Evolutionary conservation across 2,888 invertebrate species (phyloP).

Genomic region (Euphydryas editha): DNA sequence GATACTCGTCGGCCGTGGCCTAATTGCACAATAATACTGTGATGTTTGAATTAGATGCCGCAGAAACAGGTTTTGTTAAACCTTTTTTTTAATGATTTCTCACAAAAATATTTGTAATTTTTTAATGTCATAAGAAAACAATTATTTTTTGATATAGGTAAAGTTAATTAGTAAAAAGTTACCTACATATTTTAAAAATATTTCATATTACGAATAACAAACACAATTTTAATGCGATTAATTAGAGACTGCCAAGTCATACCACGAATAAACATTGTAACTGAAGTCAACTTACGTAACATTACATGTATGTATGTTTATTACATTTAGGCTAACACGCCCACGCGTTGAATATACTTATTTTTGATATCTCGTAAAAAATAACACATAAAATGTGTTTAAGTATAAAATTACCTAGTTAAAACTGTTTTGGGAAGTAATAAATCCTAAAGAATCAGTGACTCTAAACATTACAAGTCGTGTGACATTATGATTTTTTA

Average conservation of each 20-base stretch:
- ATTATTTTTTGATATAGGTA: not conserved
- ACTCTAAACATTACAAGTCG: not conserved
- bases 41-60: slow-evolving; percentile 20
- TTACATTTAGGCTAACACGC: not conserved
- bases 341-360: not conserved
- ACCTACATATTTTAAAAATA: not conserved
- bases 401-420: too few relatives aligned
- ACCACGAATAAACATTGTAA: slow-evolving; percentile 23
- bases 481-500: not conserved
- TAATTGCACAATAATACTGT: slow-evolving; percentile 37
- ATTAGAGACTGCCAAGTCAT: slow-evolving; percentile 25
- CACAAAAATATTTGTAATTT: not conserved
- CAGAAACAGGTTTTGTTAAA: not conserved
- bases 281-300: not conserved
- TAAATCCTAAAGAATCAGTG: not conserved
- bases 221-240: slow-evolving; percentile 10
- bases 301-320: slow-evolving; percentile 18
- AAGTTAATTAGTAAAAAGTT: not conserved
- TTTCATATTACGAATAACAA: slow-evolving; percentile 9
- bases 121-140: not conserved
- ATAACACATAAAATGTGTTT: too few relatives aligned
- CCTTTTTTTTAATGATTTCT: not conserved
- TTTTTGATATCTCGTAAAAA: not conserved
- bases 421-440: not conserved
- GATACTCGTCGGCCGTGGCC: slow-evolving; percentile 42